phyloP scores from a whole-genome alignment of 2,888 invertebrate species.

The Thelaira solivaga region DNA sequence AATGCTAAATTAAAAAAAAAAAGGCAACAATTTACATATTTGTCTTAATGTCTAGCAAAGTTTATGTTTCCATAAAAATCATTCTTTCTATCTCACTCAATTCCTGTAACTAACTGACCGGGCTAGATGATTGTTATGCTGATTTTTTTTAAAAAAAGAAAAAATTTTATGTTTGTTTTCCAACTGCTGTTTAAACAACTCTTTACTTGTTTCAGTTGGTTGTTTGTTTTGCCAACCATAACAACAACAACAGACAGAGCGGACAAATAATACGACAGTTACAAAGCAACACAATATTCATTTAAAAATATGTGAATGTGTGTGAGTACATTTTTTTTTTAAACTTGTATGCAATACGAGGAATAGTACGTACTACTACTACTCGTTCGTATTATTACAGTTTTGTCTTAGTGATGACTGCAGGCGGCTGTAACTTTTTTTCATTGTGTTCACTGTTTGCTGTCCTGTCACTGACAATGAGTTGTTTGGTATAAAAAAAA shows the following conservation, averaged over 20 bases:
- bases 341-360: slow-evolving; percentile 6
- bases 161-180: not conserved
- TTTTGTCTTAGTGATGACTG: slow-evolving; percentile 30
- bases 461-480: slow-evolving; percentile 53
- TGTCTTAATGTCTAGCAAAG: slow-evolving; percentile 16
- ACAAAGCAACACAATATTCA: not conserved
- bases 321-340: not conserved
- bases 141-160: not conserved
- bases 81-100: not conserved
- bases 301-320: not conserved
- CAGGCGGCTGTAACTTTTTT: slow-evolving; percentile 41
- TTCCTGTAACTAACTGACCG: not conserved
- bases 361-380: too few species aligned
- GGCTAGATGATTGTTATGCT: not conserved
- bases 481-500: slow-evolving; percentile 33
- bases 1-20: not conserved
- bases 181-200: slow-evolving; percentile 22
- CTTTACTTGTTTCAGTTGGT: slow-evolving; percentile 13
- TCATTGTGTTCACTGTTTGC: not conserved
- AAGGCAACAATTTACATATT: not conserved
- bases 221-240: slow-evolving; percentile 16
- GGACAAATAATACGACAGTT: not conserved
- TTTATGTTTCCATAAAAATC: not conserved
- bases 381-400: too few species aligned
- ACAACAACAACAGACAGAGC: not conserved